Evolutionary conservation across 2,113 vertebrate species (phyloP), one percentile per base, ranked within the genome.

Genomic region (Gymnobelideus leadbeateri): DNA sequence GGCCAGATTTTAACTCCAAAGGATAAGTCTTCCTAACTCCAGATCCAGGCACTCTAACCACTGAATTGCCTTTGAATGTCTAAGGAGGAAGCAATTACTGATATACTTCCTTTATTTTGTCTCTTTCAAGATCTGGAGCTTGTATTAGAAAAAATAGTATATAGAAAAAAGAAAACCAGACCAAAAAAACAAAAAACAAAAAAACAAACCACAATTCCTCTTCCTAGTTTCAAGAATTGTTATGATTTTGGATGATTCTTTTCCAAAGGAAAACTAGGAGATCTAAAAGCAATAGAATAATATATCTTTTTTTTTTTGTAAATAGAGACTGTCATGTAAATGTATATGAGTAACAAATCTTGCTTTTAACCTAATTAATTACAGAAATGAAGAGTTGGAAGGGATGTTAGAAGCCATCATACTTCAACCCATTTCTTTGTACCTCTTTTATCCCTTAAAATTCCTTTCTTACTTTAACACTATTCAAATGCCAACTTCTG

Each of bases 201-300:
- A 57, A 57, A 49, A 49, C 2, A 49, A 49, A 49, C 47, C 47
- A 28, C 2, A 96, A 89, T 91, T 93, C 89, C 14, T 8, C 19
- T 51, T 90, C 94, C 49, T 54, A 31, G 5, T 95, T 93, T 57
- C 89, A 84, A 68, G 3, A 68, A 84, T 43, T 94, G 23, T 93
- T 51, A 53, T 95, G 93, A 84, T 43, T 26, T 92, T 26, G 84
- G 14, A 91, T 37, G 52, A 93, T 49, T 51, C 3, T 90, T 52
- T 54, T 24, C 19, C 50, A 94, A 91, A 89, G 46, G 77, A 94
- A 26, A 96, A 95, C 46, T 89, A 51, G 21, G 53, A 91, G 61
- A 8, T 92, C 95, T 26, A 92, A 96, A 91, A 84, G 54, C 92
- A 94, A 94, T 16, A 77, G 37, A 95, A 93, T 92, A 51, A 94